Evolutionary conservation across 2,797 vertebrate species (phyloP), one percentile per base, ranked within the genome.

Genomic region (Prunella strophiata): DNA sequence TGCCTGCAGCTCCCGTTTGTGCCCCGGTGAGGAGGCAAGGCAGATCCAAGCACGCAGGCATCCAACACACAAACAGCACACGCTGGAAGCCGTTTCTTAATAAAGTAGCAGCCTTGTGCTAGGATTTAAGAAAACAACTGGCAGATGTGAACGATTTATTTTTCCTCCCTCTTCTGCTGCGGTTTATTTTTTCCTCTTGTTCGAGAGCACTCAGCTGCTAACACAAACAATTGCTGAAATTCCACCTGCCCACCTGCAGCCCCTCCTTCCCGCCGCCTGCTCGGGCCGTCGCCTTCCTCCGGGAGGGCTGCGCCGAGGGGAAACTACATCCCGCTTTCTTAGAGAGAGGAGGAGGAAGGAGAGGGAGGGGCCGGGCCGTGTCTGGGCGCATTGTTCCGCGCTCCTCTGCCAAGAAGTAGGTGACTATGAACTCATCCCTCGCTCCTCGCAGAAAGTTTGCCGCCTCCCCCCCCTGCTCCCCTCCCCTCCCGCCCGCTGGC

Each of bases 381-480:
- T 47, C 89, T 48, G 61, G 68, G 93, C 65, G 88, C 91, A 79
- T 93, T 95, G 93, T 91, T 90, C 93, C 78, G 71, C 76, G 51
- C 48, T 81, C 52, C 68, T 29, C 38, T 63, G 96, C 91, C 94
- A 94, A 95, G 80, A 91, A 91, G 88, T 94, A 88, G 48, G 66
- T 87, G 95, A 94, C 74, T 86, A 93, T 94, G 93, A 94, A 80
- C 89, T 65, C 87, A 86, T 80, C 89, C 74, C 89, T 82, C 78
- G 95, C 96, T 95, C 95, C 90, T 94, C 84, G 96, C 92, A 92
- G 94, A 96, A 97, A 98, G 97, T 97, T 97, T 91, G 91, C 96
- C 58, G 82, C 85, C 57, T 89, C 81, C 94, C 88, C 85, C 58
- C 70, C 52, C 38, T 65, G 42, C 55, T 79, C 61, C 92, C 67